Base-by-base conservation (phyloP, 1,140 invertebrate genomes). In the Coelopa frigida region DNA sequence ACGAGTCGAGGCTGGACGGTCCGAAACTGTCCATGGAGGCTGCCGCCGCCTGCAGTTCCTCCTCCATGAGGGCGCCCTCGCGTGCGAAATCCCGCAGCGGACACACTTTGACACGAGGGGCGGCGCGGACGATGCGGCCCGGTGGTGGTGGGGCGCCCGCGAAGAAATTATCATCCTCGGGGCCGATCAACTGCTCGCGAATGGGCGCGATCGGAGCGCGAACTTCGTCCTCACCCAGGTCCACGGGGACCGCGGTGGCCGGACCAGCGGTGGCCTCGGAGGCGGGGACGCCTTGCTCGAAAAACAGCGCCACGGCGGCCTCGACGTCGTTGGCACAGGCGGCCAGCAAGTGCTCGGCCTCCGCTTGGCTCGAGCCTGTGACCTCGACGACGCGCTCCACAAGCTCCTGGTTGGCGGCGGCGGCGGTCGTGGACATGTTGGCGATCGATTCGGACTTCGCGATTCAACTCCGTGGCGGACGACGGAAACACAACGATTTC, bases 151-250 rank as follows among this genome's bases (percentile, higher is more conserved):
- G 33, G 53, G 37, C 33, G 6, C 53, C 54, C 50, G 63, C 57
- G 40, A 59, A 53, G 36, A 69, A 69, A 48, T 69, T 68, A 41
- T 69, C 66, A 39, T 69, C 66, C 31, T 68, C 62, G 4, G 66
- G 66, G 29, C 63, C 27, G 6, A 68, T 48, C n/a, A 69, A 50
- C 43, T 68, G 65, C 37, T 69, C 65, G 10, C 65, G 54, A 5
- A 58, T 61, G 11, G 65, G 62, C 10, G 62, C 57, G 36, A 69
- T 69, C 3, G 66, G 66, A 12, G 66, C 59, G 18, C 66, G 54
- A n/a, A 69, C 62, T n/a, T 64, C 57, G 18, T 62, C 58, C 5
- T 65, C 65, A 14, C 44, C 44, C 5, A 20, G 10, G 26, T 51
- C 33, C 40, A 36, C 36, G 41, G 50, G 29, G 10, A 24, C 26